These are phyloP conservation scores for Scartelaos histophorus DNA, from an alignment of 2,113 vertebrate species.

Conservation along the genomic window DNA sequence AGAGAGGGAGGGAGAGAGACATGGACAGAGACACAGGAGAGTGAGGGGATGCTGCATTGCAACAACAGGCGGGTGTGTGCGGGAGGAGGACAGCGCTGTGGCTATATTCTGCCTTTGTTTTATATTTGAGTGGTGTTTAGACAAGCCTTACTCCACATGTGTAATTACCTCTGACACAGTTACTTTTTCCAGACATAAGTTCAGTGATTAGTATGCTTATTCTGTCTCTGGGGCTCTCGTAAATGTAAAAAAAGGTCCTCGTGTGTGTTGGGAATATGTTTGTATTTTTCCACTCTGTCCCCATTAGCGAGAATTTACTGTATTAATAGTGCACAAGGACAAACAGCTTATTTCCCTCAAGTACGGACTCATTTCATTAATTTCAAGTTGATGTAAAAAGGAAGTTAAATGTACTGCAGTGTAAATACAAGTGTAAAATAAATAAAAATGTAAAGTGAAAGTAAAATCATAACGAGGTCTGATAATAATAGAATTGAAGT, in stretches of 20 bases:
- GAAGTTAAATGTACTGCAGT: neutral
- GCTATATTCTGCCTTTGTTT: constrained; percentile 62
- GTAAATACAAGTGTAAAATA: neutral
- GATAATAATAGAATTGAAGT: too few species aligned
- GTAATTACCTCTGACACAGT: constrained; percentile 76
- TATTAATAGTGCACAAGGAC: constrained; percentile 76
- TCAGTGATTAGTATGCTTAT: constrained; percentile 70
- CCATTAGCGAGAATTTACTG: constrained; percentile 63
- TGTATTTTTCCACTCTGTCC: constrained; percentile 63
- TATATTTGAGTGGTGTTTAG: constrained; percentile 76
- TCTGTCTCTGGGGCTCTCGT: constrained; percentile 59
- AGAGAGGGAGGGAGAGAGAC: constrained; percentile 8
- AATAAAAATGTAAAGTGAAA: neutral
- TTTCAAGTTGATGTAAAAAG: neutral
- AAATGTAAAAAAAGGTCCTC: constrained; percentile 62
- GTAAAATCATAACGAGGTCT: too few species aligned
- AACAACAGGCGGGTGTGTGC: constrained; percentile 65
- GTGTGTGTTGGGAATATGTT: constrained; percentile 62
- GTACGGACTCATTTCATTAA: neutral
- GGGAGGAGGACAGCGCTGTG: constrained; percentile 47
- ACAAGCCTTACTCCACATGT: constrained; percentile 67
- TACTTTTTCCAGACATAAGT: constrained; percentile 69
- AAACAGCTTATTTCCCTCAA: constrained; percentile 60
- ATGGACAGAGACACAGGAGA: constrained; percentile 5
- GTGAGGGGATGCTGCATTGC: constrained; percentile 70